Conservation (phyloP, 1,140 invertebrate species). For the Zeugodacus cucurbitae region DNA sequence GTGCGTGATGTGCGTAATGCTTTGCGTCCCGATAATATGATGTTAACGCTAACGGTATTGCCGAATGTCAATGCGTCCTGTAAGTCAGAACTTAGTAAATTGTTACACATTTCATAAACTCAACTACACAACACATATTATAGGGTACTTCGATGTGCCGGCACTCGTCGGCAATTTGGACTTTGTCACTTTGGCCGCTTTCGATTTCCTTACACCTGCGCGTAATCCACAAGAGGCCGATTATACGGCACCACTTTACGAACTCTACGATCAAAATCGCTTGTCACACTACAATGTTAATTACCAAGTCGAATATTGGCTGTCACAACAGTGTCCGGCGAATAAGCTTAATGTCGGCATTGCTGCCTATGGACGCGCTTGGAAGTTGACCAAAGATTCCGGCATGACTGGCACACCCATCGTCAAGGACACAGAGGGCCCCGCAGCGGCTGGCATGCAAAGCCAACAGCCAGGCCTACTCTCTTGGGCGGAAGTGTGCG, state of each 20-base stretch:
- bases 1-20: conserved; percentile 79
- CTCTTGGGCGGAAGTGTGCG: conserved; percentile 85
- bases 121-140: not conserved
- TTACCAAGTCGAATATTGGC: conserved; percentile 72
- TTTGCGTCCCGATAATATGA: conserved; percentile 71
- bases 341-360: conserved; percentile 86
- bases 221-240: conserved; percentile 81
- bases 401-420: conserved; percentile 81
- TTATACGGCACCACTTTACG: conserved; percentile 77
- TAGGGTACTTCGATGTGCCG: conserved; percentile 83
- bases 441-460: conserved; percentile 73
- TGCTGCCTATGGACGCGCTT: conserved; percentile 84
- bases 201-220: conserved; percentile 81
- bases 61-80: conserved; percentile 81
- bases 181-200: conserved; percentile 81
- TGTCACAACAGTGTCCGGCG: conserved; percentile 73
- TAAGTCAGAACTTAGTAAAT: conserved; percentile 63
- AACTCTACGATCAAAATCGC: conserved; percentile 71
- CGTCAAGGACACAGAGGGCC: conserved; percentile 72
- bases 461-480: conserved; percentile 80
- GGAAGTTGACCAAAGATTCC: conserved; percentile 79
- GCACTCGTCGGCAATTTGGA: conserved; percentile 80
- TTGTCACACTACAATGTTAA: conserved; percentile 76
- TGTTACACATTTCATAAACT: not conserved
- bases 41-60: conserved; percentile 76